Evolutionary conservation across 1,140 invertebrate species (phyloP), one percentile per base, ranked within the genome.

Genomic region (Drosophila navojoa): DNA sequence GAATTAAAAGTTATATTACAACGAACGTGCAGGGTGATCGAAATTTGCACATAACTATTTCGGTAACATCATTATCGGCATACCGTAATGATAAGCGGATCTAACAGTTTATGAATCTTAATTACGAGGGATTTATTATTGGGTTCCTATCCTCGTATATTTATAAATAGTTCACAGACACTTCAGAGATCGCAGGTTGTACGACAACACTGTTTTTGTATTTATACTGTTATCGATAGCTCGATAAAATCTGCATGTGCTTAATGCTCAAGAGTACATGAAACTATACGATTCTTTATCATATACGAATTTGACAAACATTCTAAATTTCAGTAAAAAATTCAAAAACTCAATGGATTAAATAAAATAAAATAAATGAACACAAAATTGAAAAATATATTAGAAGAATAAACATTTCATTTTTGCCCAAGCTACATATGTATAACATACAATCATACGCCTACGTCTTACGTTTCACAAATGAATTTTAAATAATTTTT

Each of bases 1-100:
- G 35, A 74, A 70, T 59, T 68, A 59, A 55, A 57, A 77, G 59
- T 61, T 81, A 61, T 75, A 54, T 63, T 64, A 74, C 77, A 44
- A 68, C 68, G 70, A 72, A 27, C 25, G 49, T 68, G 22, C 70
- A 72, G 63, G 53, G 62, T 47, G 47, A 27, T 59, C 63, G 38
- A 72, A 27, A 40, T 13, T 67, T 32, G 53, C 35, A 49, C 62
- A 67, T 72, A 53, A 19, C 25, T 68, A 67, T 38, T 5, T 19
- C 3, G 10, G 4, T 16, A 16, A 27, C 29, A 53, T 45, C 15
- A 13, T 35, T 4, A 10, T 38, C 25, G 4, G 32, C 25, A 50
- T 19, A 22, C 49, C 7, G 11, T 35, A n/a, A 35, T 52, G 16
- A 45, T 5, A 25, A 40, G 16, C 38, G 2, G 35, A 6, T 19